Percentiles rank a stretch among this genome's conserved stretches.
phyloP scores from a whole-genome alignment of 1,140 invertebrate genomes.

The Lasaia peninsularis region DNA sequence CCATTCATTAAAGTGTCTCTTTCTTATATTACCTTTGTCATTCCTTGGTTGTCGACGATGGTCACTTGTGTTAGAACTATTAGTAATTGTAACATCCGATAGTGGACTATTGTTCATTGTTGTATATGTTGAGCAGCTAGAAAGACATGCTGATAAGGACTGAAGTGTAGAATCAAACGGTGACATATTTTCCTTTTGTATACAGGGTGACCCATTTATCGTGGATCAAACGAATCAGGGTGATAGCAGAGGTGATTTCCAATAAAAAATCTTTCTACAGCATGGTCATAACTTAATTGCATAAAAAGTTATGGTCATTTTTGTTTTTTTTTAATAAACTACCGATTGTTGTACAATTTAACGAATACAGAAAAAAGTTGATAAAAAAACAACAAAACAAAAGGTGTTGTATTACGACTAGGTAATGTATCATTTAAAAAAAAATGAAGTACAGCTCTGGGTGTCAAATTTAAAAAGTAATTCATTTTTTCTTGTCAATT shows the following conservation, averaged over 20 bases:
- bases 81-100: neutral
- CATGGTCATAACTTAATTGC: conserved; percentile 1
- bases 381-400: conserved; percentile 11
- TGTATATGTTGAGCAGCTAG: conserved; percentile 14
- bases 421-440: conserved; percentile 1
- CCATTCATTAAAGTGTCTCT: conserved; percentile 13
- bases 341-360: conserved; percentile 8
- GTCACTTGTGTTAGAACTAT: conserved; percentile 6
- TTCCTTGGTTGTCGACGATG: neutral
- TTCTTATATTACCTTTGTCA: conserved; percentile 14
- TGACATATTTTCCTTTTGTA: conserved; percentile 14
- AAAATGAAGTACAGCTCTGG: conserved; percentile 11
- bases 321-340: neutral
- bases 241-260: neutral
- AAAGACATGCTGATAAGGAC: neutral
- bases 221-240: conserved; percentile 3
- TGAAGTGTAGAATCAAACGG: neutral
- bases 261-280: conserved; percentile 10
- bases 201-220: neutral
- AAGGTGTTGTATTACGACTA: conserved; percentile 9
- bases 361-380: conserved; percentile 11
- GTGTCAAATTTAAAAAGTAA: conserved; percentile 9
- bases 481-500: conserved; percentile 13
- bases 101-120: neutral
- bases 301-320: conserved; percentile 1